A percentile compares a stretch with the other conserved stretches of the same genome.
phyloP scores from a whole-genome alignment of 2,888 invertebrate species.

The Iselma pallidipennis region DNA sequence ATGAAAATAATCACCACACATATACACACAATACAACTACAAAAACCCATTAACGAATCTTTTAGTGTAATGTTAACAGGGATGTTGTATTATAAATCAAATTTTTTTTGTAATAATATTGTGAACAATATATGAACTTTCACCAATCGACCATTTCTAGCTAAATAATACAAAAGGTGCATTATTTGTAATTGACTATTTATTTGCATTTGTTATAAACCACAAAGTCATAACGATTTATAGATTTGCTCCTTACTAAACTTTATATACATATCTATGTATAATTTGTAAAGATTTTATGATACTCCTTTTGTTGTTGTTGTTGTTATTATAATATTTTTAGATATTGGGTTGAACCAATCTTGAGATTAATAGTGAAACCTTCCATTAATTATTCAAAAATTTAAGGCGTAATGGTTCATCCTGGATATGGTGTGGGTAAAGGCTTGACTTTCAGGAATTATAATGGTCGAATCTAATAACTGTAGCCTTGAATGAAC shows the following conservation, averaged over 20 bases:
- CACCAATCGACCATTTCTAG: neutral
- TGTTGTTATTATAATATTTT: neutral
- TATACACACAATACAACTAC: neutral
- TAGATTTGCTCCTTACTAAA: neutral
- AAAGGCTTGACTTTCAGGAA: constrained; percentile 5
- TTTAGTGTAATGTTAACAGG: neutral
- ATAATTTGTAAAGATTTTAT: no score
- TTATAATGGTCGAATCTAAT: neutral
- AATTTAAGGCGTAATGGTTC: neutral
- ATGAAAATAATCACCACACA: neutral
- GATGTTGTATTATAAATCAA: constrained; percentile 5
- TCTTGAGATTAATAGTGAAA: neutral
- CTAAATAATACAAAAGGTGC: neutral
- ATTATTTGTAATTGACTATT: neutral
- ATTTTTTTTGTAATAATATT: neutral
- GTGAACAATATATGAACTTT: constrained; percentile 2
- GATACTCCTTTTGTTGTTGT: neutral
- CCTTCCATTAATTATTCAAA: neutral
- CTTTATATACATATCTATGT: neutral
- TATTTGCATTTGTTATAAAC: neutral
- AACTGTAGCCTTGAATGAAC: constrained; percentile 6
- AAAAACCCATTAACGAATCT: neutral
- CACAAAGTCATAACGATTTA: neutral
- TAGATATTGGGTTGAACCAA: neutral
- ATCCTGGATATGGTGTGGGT: neutral